phyloP scores from a whole-genome alignment of 2,888 invertebrate genomes.

The Platycnemis pennipes region DNA sequence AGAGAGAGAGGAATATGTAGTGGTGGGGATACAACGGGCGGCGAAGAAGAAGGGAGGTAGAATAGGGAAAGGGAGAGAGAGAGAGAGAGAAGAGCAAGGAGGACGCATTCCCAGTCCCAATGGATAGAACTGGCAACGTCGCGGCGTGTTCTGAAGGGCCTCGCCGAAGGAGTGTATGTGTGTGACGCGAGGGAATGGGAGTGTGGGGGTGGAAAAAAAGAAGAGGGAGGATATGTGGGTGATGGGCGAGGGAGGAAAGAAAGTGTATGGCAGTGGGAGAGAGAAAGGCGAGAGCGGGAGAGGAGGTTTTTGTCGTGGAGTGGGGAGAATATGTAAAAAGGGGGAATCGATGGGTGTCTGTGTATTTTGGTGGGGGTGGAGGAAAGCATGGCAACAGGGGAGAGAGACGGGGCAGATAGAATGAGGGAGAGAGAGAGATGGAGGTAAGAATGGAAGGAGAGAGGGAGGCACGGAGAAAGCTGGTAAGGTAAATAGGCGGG shows the following conservation, averaged over 20 bases:
- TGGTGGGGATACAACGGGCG: background rate
- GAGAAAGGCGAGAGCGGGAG: background rate
- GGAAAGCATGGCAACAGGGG: background rate
- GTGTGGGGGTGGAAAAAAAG: constrained; percentile 43
- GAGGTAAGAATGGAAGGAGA: background rate
- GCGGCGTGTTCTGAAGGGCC: constrained; percentile 55
- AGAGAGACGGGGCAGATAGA: background rate
- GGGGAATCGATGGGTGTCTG: background rate
- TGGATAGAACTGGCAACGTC: constrained; percentile 58
- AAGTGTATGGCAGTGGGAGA: background rate
- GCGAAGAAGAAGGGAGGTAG: background rate
- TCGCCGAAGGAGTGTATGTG: constrained; percentile 43
- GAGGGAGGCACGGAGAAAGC: background rate
- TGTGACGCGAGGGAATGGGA: background rate
- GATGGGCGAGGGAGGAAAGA: background rate
- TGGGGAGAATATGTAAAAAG: background rate
- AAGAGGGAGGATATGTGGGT: background rate
- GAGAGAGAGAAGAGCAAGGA: background rate
- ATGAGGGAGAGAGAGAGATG: background rate
- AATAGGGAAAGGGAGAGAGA: constrained; percentile 25
- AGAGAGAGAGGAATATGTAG: background rate
- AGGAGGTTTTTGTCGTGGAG: background rate
- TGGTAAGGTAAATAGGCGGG: background rate
- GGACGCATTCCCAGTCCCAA: constrained; percentile 43
- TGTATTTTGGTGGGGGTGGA: background rate